Percentiles rank a stretch among this genome's conserved stretches.
These are phyloP conservation scores for Lepus europaeus DNA, from an alignment of 2,113 vertebrate species.

Conservation along the genomic window DNA sequence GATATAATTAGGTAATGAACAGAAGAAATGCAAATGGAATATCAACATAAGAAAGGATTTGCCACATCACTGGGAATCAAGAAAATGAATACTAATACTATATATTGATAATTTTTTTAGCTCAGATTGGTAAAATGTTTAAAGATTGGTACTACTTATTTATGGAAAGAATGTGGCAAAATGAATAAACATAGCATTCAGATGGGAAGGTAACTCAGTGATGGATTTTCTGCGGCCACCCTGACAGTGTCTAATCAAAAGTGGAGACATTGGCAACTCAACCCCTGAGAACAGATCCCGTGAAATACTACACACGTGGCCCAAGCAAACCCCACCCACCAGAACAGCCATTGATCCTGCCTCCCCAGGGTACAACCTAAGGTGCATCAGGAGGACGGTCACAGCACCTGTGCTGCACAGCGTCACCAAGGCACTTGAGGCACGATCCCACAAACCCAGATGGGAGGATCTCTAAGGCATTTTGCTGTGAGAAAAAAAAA, in stretches of 20 bases:
- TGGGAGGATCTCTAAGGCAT: background rate
- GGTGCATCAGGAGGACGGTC: background rate
- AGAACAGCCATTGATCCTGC: background rate
- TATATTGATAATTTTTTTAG: background rate
- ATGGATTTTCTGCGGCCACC: background rate
- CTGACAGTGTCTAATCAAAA: background rate
- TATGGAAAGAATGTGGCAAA: background rate
- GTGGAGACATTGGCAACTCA: background rate
- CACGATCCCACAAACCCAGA: background rate
- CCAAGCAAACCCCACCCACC: background rate
- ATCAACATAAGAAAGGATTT: conserved; percentile 18
- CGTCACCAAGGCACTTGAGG: background rate
- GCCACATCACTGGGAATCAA: background rate
- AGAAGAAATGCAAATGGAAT: conserved; percentile 24
- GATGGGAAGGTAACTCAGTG: background rate
- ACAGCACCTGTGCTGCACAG: background rate
- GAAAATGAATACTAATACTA: conserved; percentile 16
- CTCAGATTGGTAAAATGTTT: background rate
- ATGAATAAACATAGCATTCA: background rate
- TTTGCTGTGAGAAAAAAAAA: background rate
- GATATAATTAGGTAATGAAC: background rate
- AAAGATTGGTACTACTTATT: background rate
- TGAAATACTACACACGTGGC: background rate
- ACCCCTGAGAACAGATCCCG: background rate
- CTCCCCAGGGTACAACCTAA: background rate